Conservation (phyloP, 1,140 invertebrate species). For the Anoplophora glabripennis region DNA sequence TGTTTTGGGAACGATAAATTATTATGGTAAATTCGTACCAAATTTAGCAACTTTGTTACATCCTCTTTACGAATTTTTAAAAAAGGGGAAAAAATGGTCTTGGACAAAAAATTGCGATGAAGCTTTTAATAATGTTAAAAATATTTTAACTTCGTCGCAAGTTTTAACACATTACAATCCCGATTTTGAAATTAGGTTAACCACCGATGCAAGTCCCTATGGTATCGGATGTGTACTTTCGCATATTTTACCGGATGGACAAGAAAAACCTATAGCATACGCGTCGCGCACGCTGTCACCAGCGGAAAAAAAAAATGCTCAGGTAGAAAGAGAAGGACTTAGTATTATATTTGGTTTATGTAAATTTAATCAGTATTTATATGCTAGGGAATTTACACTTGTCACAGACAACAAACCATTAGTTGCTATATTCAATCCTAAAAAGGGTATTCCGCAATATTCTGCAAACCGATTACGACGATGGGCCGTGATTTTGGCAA, state of each 20-base stretch:
- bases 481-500: conserved; percentile 1
- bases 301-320: conserved; percentile 51
- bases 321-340: conserved; percentile 56
- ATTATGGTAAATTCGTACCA: conserved; percentile 39
- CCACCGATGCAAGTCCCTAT: conserved; percentile 31
- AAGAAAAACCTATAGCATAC: conserved; percentile 48
- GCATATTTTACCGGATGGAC: conserved; percentile 36
- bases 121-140: conserved; percentile 36
- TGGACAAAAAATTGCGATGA: conserved; percentile 30
- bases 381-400: conserved; percentile 52
- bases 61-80: conserved; percentile 39
- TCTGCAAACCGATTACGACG: neutral
- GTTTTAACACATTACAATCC: conserved; percentile 32
- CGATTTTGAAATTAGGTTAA: conserved; percentile 20
- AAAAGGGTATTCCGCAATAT: conserved; percentile 27
- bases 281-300: conserved; percentile 48
- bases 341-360: conserved; percentile 53
- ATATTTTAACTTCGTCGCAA: conserved; percentile 34
- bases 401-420: conserved; percentile 54
- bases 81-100: conserved; percentile 46
- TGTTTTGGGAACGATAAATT: conserved; percentile 45
- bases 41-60: conserved; percentile 21
- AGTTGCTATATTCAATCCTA: conserved; percentile 47
- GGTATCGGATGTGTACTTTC: conserved; percentile 36
- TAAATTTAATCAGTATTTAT: conserved; percentile 56